Conservation (phyloP, 2,888 invertebrate species). For the Platynereis dumerilii region DNA sequence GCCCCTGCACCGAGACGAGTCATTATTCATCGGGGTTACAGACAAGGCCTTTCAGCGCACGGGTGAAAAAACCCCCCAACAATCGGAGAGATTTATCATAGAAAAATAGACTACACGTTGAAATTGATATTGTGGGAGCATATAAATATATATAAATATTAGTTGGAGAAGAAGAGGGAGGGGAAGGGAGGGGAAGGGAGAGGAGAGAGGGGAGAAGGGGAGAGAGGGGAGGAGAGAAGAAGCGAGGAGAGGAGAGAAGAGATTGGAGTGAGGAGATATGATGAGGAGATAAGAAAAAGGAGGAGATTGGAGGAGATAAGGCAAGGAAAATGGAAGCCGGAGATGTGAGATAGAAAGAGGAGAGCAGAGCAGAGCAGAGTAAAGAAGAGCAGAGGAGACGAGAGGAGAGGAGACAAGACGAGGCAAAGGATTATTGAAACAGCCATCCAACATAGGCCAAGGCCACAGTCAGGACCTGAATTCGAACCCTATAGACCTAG, state of each 20-base stretch:
- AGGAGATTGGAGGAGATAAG: too few relatives aligned
- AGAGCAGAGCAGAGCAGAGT: not conserved
- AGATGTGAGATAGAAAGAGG: not conserved
- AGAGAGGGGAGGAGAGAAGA: not conserved
- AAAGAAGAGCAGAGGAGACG: not conserved
- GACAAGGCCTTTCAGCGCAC: too few relatives aligned
- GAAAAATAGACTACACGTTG: too few relatives aligned
- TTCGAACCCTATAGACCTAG: too few relatives aligned
- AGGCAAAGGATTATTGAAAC: too few relatives aligned
- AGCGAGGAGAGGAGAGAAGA: not conserved
- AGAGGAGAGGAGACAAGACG: not conserved
- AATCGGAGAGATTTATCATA: too few relatives aligned
- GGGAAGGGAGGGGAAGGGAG: not conserved
- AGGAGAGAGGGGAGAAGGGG: not conserved
- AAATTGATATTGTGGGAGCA: not conserved
- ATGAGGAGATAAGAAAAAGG: not conserved
- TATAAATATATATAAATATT: not conserved
- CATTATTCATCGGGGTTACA: too few relatives aligned
- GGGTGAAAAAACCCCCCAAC: too few relatives aligned
- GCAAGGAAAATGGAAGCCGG: not conserved
- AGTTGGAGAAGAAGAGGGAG: conserved; percentile 4
- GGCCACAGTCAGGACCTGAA: not conserved
- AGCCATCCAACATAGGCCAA: too few relatives aligned
- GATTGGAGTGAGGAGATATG: not conserved
- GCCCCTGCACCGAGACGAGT: too few relatives aligned